A percentile compares a stretch with the other conserved stretches of the same genome.
These are phyloP conservation scores for Uromys caudimaculatus DNA, from an alignment of 2,797 vertebrate species.

Conservation along the genomic window DNA sequence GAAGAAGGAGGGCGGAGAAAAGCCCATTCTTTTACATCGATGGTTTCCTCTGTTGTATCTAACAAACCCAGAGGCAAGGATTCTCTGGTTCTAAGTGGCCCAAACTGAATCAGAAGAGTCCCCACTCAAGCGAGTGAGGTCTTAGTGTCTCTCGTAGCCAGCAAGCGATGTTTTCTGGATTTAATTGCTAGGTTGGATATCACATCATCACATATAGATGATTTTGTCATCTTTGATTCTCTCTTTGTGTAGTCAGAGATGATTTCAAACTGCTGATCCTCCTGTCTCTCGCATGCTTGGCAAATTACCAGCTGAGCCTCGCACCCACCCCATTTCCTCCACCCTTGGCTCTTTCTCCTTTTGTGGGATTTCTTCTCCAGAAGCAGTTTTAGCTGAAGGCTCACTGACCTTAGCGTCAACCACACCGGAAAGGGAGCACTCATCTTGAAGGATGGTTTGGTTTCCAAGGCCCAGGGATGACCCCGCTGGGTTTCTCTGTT, in stretches of 20 bases:
- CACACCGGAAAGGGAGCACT: not conserved
- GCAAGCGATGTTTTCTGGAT: not conserved
- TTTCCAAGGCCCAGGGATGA: not conserved
- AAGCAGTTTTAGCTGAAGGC: not conserved
- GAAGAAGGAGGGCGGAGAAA: not conserved
- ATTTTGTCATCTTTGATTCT: not conserved
- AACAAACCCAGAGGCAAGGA: not conserved
- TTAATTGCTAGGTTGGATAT: not conserved
- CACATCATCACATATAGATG: not conserved
- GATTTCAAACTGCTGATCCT: not conserved
- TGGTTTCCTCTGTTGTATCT: not conserved
- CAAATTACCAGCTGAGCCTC: not conserved
- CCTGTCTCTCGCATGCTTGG: rapidly evolving
- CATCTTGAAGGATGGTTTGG: not conserved
- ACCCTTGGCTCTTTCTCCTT: not conserved
- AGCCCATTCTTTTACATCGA: not conserved
- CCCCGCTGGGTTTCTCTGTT: too few species aligned
- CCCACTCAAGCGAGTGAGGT: too few species aligned
- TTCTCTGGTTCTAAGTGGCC: not conserved
- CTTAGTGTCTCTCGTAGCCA: not conserved
- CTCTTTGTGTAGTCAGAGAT: not conserved
- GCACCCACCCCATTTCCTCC: too few species aligned
- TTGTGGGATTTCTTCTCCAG: not conserved
- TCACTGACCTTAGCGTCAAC: not conserved
- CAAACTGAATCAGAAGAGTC: not conserved